Evolutionary conservation across 1,140 invertebrate genomes (phyloP), one percentile per base, ranked within the genome.

Genomic region (Xylocopa sonorina): DNA sequence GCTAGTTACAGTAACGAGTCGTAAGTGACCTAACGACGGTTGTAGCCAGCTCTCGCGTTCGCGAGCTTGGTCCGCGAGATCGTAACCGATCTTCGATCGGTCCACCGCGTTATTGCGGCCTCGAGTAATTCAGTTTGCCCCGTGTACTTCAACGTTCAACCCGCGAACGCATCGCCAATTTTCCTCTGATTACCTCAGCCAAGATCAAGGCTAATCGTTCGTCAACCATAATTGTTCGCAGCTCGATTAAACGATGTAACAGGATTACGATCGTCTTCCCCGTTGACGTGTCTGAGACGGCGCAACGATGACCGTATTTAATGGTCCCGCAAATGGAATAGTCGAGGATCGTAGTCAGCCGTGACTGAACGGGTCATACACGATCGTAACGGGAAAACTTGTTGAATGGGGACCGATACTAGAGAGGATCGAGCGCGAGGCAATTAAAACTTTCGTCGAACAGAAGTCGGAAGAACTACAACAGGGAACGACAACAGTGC

Each of bases 71-170:
- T 41, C 41, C 67, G 51, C 78, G 76, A 34, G 60, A n/a, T n/a
- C 78, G 77, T 84, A 89, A 80, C 80, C 89, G 86, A 88, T 91
- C 87, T 87, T 90, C 88, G 87, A 88, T 89, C 82, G 85, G 89
- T 80, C 77, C 72, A 76, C 57, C 79, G 38, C 29, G 68, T 88
- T 90, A 91, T 90, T 86, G 83, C 80, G 12, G 78, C 72, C 79
- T 81, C 79, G 82, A 88, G 78, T 90, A 90, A 91, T 91, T 90
- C 84, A 89, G 87, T 91, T 91, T 89, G 75, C 69, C 32, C 78
- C 62, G 51, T 73, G 80, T 80, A 84, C 82, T 85, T 86, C 81
- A 85, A 83, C 87, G 32, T 14, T 29, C 7, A 5, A 18, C 63
- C 32, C 18, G 32, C 16, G 32, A 18, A 2, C 29, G 64, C 64